These are phyloP conservation scores for Drosophila histrio DNA, from an alignment of 2,888 invertebrate species.

Conservation along the genomic window DNA sequence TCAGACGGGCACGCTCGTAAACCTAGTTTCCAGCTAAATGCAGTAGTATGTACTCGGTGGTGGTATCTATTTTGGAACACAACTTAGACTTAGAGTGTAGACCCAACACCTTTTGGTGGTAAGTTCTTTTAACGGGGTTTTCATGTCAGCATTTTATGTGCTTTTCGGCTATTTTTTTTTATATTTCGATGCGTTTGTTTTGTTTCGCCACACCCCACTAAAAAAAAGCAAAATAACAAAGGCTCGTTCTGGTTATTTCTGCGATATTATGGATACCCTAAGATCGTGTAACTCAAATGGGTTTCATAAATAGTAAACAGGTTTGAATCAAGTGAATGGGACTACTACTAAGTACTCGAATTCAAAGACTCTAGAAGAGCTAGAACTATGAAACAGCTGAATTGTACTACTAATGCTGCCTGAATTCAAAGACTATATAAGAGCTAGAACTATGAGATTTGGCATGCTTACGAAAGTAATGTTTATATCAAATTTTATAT, in stretches of 20 bases:
- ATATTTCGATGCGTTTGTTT: conserved; percentile 28
- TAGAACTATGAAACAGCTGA: neutral
- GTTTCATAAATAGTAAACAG: neutral
- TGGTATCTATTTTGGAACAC: conserved; percentile 25
- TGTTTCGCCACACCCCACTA: conserved; percentile 36
- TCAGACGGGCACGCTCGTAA: conserved; percentile 55
- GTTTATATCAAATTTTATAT: neutral
- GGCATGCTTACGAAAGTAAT: neutral
- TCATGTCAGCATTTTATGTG: conserved; percentile 64
- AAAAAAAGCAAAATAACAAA: conserved; percentile 36
- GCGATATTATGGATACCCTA: conserved; percentile 9
- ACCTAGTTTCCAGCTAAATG: conserved; percentile 62
- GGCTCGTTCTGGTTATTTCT: conserved; percentile 18
- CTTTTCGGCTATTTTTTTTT: conserved; percentile 23
- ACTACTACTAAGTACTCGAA: neutral
- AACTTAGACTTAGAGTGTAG: conserved; percentile 8
- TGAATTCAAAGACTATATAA: neutral
- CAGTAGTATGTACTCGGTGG: conserved; percentile 14
- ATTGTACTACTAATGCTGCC: neutral
- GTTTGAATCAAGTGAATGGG: neutral
- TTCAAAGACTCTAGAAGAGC: neutral
- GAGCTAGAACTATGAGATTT: neutral
- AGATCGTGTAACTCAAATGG: neutral
- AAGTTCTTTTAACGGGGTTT: conserved; percentile 67
- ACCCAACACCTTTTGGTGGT: conserved; percentile 33